Percentiles rank a stretch among this genome's conserved stretches.
phyloP scores from a whole-genome alignment of 2,797 vertebrate species.

The Knipowitschia caucasica region DNA sequence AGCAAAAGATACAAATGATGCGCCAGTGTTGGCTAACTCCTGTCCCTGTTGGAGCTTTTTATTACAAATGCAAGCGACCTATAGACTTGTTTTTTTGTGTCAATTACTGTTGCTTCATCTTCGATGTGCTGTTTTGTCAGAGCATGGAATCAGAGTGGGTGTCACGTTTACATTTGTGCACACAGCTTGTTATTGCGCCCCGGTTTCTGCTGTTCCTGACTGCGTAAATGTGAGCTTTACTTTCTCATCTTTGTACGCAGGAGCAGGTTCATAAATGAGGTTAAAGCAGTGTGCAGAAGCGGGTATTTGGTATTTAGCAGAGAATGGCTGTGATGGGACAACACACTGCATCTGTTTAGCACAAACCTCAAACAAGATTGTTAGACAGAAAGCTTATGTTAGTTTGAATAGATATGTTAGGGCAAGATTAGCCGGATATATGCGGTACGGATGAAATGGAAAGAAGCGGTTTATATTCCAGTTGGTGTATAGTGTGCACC shows the following conservation, averaged over 20 bases:
- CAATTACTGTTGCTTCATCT: not conserved
- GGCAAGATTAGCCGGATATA: too few relatives aligned
- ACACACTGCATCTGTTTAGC: slow-evolving; percentile 3
- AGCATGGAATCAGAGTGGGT: not conserved
- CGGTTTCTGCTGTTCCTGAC: not conserved
- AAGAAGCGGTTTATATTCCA: too few relatives aligned
- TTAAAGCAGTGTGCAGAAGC: slow-evolving; percentile 11
- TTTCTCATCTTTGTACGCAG: slow-evolving; percentile 10
- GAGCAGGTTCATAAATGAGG: slow-evolving; percentile 29
- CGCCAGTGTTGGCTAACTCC: too few relatives aligned
- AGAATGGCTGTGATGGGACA: slow-evolving; percentile 16
- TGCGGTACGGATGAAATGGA: too few relatives aligned
- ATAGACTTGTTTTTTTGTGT: not conserved
- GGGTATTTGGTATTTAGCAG: slow-evolving; percentile 8
- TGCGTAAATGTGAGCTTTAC: not conserved
- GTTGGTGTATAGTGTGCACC: slow-evolving; percentile 10
- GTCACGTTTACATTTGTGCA: not conserved
- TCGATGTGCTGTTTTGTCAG: not conserved
- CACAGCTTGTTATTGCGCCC: not conserved
- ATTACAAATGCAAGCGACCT: not conserved
- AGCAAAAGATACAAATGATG: too few relatives aligned
- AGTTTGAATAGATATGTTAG: too few relatives aligned
- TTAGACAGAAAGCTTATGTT: too few relatives aligned
- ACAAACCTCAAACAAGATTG: too few relatives aligned
- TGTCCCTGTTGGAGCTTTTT: too few relatives aligned